Evolutionary conservation across 2,113 vertebrate species (phyloP).

Genomic region (Tragelaphus buxtoni): DNA sequence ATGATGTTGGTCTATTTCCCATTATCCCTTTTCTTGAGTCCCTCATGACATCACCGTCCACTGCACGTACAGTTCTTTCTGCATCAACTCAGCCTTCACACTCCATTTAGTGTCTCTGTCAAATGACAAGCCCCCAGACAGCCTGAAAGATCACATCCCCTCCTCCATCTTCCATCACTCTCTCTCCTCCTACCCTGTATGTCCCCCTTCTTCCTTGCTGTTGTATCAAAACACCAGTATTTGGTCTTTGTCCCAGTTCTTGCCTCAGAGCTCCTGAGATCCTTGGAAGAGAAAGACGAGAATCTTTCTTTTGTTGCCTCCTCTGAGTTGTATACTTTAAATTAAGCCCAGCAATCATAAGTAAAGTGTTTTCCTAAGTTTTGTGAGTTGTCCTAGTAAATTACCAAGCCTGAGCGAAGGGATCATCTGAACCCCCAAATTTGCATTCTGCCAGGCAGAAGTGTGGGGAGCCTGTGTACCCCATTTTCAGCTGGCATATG

Average conservation of each 20-base stretch:
- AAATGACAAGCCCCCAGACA: neutral
- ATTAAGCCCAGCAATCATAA: neutral
- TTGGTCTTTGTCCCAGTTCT: neutral
- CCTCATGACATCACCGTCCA: neutral
- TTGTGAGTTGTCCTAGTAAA: neutral
- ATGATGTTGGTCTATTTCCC: too few relatives aligned
- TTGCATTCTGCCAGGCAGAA: neutral
- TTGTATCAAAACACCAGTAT: neutral
- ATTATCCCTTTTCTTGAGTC: neutral
- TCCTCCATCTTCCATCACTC: neutral
- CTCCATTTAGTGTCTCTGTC: neutral
- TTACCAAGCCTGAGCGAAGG: neutral
- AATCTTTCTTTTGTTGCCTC: neutral
- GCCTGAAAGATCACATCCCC: neutral
- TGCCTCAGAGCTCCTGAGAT: neutral
- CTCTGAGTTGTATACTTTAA: neutral
- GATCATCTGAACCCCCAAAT: neutral
- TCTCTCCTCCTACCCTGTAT: neutral
- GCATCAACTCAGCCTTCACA: neutral
- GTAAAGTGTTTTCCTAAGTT: neutral
- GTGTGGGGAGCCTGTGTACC: neutral
- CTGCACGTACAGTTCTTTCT: neutral
- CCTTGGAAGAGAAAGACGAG: neutral
- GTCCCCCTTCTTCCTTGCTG: neutral
- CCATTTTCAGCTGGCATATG: neutral